Conservation (phyloP, 2,888 invertebrate genomes). For the Drosophila borborema region DNA sequence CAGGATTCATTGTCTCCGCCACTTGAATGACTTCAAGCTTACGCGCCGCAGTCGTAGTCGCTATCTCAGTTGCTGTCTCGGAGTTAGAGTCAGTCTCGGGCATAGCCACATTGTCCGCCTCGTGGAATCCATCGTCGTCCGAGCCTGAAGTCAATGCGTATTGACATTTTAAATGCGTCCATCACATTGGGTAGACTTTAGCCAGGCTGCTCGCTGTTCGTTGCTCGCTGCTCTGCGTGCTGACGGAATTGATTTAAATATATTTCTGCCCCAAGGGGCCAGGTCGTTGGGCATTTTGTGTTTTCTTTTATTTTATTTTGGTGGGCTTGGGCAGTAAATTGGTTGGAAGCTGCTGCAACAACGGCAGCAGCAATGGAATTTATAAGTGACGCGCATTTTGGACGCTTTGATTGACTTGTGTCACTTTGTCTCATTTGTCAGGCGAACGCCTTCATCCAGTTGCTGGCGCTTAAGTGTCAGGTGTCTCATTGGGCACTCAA, state of each 20-base stretch:
- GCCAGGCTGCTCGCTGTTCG: constrained; percentile 21
- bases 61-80: constrained; percentile 4
- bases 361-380: constrained; percentile 59
- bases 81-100: constrained; percentile 19
- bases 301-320: constrained; percentile 1
- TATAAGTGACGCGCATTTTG: constrained; percentile 65
- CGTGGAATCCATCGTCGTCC: constrained; percentile 33
- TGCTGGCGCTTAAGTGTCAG: constrained; percentile 71
- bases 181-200: constrained; percentile 72
- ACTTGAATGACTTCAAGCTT: constrained; percentile 77
- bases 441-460: constrained; percentile 70
- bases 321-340: constrained; percentile 57
- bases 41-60: constrained; percentile 48
- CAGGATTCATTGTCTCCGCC: constrained; percentile 80
- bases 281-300: constrained; percentile 10
- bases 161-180: constrained; percentile 84
- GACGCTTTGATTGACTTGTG: constrained; percentile 83
- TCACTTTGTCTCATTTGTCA: constrained; percentile 85
- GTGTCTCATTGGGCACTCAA: constrained; percentile 67
- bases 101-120: constrained; percentile 44
- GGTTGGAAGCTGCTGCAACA: constrained; percentile 32
- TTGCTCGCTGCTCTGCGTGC: constrained; percentile 35
- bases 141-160: constrained; percentile 74
- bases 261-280: constrained; percentile 73
- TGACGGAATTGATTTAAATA: constrained; percentile 81